Evolutionary conservation across 1,140 invertebrate species (phyloP).

Genomic region (Bilobella aurantiaca): DNA sequence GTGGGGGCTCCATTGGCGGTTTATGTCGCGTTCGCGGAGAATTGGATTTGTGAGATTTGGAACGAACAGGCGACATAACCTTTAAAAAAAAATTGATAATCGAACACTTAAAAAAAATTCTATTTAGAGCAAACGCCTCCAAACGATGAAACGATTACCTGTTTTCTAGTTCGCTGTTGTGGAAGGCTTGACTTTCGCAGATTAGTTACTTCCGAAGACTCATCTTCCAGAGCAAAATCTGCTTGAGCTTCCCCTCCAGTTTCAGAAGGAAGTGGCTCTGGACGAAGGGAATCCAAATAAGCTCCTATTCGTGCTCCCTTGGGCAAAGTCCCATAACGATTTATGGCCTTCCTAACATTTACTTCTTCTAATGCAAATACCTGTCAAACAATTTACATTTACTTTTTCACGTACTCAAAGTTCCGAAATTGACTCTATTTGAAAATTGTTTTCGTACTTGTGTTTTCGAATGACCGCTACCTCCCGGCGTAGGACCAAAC

Average conservation of each 20-base stretch:
- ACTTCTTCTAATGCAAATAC: constrained; percentile 88
- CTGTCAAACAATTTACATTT: no score
- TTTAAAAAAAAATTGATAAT: not conserved
- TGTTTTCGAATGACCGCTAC: constrained; percentile 36
- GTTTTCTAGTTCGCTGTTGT: constrained; percentile 34
- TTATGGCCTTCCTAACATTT: constrained; percentile 90
- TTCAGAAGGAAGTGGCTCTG: constrained; percentile 37
- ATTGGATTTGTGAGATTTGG: constrained; percentile 25
- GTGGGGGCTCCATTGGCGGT: constrained; percentile 14
- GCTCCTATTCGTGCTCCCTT: constrained; percentile 73
- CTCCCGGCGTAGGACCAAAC: constrained; percentile 1
- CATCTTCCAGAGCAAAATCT: constrained; percentile 45
- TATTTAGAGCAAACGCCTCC: not conserved
- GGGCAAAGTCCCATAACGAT: constrained; percentile 89
- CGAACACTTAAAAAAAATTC: not conserved
- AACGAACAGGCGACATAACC: constrained; percentile 28
- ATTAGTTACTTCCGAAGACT: constrained; percentile 27
- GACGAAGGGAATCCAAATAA: constrained; percentile 80
- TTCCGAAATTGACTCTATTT: no score
- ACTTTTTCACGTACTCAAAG: no score
- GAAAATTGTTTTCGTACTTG: no score
- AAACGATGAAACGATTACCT: constrained; percentile 24
- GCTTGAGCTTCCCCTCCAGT: constrained; percentile 49
- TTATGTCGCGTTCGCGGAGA: constrained; percentile 30
- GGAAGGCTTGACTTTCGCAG: constrained; percentile 36